Evolutionary conservation across 2,888 invertebrate genomes (phyloP).

Genomic region (Idaea biselata): DNA sequence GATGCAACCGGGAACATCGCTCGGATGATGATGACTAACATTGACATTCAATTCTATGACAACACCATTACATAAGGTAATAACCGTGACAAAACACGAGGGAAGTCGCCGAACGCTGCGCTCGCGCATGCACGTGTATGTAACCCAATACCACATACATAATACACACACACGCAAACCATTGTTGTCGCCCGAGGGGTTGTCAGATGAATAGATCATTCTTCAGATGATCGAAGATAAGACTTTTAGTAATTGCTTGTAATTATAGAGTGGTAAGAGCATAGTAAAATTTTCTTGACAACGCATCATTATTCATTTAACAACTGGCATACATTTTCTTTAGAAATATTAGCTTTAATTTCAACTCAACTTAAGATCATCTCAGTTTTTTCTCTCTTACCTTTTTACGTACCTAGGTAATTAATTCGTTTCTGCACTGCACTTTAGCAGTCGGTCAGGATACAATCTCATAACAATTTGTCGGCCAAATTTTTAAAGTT

Average conservation of each 20-base stretch:
- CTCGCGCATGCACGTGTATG: conserved; percentile 30
- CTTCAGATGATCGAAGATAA: conserved; percentile 20
- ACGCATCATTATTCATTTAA: neutral
- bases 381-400: neutral
- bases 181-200: conserved; percentile 19
- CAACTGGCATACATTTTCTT: neutral
- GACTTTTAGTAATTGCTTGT: conserved; percentile 22
- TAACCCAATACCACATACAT: conserved; percentile 21
- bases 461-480: neutral
- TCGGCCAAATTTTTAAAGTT: neutral
- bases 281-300: neutral
- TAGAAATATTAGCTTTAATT: neutral
- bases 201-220: conserved; percentile 24
- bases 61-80: conserved; percentile 31
- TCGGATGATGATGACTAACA: conserved; percentile 19
- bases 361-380: neutral
- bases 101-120: conserved; percentile 30
- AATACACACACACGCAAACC: conserved; percentile 19
- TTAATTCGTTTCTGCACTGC: neutral
- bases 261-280: conserved; percentile 12
- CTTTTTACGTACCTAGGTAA: neutral
- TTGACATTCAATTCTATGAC: conserved; percentile 33
- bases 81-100: conserved; percentile 30
- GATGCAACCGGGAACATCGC: too few relatives aligned
- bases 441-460: neutral